Base-by-base conservation (phyloP, 1,140 invertebrate species). In the Lepidurus apus region DNA sequence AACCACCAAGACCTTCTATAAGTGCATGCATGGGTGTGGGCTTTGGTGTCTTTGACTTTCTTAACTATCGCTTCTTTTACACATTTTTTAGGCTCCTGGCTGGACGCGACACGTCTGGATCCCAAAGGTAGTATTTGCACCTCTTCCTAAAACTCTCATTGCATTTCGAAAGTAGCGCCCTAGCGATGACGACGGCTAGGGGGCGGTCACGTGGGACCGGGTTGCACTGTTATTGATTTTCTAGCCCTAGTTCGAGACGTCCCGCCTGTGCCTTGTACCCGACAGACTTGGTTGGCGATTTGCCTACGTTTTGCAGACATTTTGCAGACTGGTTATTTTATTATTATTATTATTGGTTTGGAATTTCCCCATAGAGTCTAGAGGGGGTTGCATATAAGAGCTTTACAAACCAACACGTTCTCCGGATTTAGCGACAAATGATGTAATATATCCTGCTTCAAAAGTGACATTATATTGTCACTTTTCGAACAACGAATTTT, bases 61-160 rank as follows among this genome's bases (percentile, higher is more conserved):
- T 65, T n/a, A 65, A 13, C 53, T 65, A 65, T 17, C 53, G 53
- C 53, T 65, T 65, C 53, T 65, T 65, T 65, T 21, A n/a, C 53
- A 65, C 53, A 65, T 65, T 65, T 65, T 65, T 65, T 65, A 65
- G 53, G 53, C 53, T 13, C 53, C 53, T 65, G 53, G 53, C 21
- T 65, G 17, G 53, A 65, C 53, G 53, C 53, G 17, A 21, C 17
- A 4, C 53, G 7, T 9, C 53, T 65, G 53, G 53, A 65, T 17
- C 53, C 53, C 21, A 65, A 65, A 65, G 53, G 53, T 65, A 65
- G 53, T 65, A 65, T 13, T 65, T 65, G 53, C 53, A 65, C 53
- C 53, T 65, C 53, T 65, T 65, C 34, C 53, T 65, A 17, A 17
- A 13, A 7, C 53, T 65, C 4, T n/a, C 17, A 9, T 65, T 21